Base-by-base conservation (phyloP, 2,888 invertebrate species). In the Adelognathus sp. region DNA sequence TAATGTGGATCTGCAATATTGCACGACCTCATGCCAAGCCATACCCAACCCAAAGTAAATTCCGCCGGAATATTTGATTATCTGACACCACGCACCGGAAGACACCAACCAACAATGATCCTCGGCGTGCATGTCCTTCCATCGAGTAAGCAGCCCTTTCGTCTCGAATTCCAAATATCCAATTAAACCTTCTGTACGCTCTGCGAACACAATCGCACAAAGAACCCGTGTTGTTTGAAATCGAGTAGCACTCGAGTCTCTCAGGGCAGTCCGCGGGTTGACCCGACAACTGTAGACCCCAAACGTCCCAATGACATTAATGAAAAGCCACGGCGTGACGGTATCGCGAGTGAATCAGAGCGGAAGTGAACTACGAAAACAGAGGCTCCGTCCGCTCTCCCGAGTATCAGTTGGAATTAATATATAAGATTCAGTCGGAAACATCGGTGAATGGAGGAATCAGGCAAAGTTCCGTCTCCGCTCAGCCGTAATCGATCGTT, bases 111-210 rank as follows among this genome's bases (percentile, higher is more conserved):
- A 73, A 58, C 58, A 24, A 33, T 50, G 29, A 11, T 18, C 50
- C 33, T n/a, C 52, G n/a, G 16, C 14, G 39, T 66, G 24, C 44
- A 64, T 33, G 14, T 64, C 27, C 50, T 56, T 54, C 72, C 63
- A 21, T 46, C n/a, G 36, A 54, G 54, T 29, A 58, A 61, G 54
- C 18, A 14, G 46, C 18, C 14, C 27, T 11, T 14, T 58, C 50
- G 24, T 24, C 11, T 4, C 11, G n/a, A 50, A 50, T 50, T 24
- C 4, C 46, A 50, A 24, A 50, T 5, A 11, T 21, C 11, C 24
- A 24, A 24, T 50, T 50, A 21, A 50, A 21, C 21, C 24, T 24
- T 24, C n/a, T n/a, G n/a, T n/a, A n/a, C n/a, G n/a, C n/a, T n/a
- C n/a, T 9, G 24, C 21, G 11, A 1, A 21, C 24, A 9, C 1